phyloP scores from a whole-genome alignment of 2,888 invertebrate species.

The Quadriops clusia region DNA sequence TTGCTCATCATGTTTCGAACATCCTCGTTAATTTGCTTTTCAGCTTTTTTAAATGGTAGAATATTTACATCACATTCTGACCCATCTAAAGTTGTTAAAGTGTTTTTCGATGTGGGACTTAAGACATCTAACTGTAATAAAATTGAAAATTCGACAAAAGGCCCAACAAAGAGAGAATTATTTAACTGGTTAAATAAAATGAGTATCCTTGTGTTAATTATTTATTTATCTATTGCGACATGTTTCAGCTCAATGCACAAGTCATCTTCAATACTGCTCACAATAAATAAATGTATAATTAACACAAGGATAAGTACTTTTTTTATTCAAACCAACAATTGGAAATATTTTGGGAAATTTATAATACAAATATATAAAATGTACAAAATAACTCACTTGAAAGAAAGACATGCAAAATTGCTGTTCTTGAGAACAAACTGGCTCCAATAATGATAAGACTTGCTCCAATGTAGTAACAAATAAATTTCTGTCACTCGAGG shows the following conservation, averaged over 20 bases:
- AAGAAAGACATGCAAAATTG: conserved; percentile 90
- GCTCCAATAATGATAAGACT: conserved; percentile 79
- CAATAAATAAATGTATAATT: too few species aligned
- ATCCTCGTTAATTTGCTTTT: conserved; percentile 65
- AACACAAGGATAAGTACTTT: too few species aligned
- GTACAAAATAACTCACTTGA: conserved; percentile 39
- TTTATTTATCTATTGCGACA: conserved; percentile 6
- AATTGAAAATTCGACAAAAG: too few species aligned
- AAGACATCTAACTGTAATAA: conserved; percentile 42
- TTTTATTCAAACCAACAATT: too few species aligned
- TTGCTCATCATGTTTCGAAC: conserved; percentile 77
- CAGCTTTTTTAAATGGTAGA: conserved; percentile 43
- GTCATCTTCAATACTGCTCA: too few species aligned
- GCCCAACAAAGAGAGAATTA: too few species aligned
- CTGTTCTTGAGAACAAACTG: conserved; percentile 87
- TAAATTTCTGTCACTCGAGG: conserved; percentile 44
- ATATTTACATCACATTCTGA: conserved; percentile 24
- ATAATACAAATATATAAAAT: conserved; percentile 56
- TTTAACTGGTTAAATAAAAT: not conserved
- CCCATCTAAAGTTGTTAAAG: conserved; percentile 46
- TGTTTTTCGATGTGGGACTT: conserved; percentile 44
- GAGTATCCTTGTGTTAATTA: too few species aligned
- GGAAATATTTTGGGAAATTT: too few species aligned
- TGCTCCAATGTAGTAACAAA: conserved; percentile 67
- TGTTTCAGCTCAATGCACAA: too few species aligned